Evolutionary conservation across 2,888 invertebrate genomes (phyloP).

Genomic region (Leucoma salicis): DNA sequence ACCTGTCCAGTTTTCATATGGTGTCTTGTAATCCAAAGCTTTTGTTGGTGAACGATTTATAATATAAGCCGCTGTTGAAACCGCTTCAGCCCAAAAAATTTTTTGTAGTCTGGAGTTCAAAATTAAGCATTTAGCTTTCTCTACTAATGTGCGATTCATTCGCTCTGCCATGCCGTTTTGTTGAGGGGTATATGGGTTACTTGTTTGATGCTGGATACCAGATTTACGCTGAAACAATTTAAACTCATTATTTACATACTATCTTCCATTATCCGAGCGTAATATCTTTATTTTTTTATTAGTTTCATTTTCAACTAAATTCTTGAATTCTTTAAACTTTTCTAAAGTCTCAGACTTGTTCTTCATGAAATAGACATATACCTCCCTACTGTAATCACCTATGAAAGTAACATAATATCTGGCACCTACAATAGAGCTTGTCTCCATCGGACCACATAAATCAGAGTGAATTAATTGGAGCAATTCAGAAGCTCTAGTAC

Average conservation of each 20-base stretch:
- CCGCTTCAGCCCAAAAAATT: background rate
- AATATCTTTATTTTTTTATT: background rate
- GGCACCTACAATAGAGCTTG: conserved; percentile 9
- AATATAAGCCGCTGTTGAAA: background rate
- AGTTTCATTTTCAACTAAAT: conserved; percentile 12
- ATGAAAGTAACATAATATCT: conserved; percentile 20
- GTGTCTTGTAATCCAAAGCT: conserved; percentile 6
- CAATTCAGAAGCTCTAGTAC: background rate
- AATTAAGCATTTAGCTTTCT: conserved; percentile 21
- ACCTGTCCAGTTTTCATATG: conserved; percentile 39
- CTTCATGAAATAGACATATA: conserved; percentile 9
- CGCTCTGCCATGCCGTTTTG: conserved; percentile 5
- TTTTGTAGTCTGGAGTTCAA: background rate
- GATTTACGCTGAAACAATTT: background rate
- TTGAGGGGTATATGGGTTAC: background rate
- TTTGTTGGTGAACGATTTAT: conserved; percentile 1
- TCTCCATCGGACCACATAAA: conserved; percentile 22
- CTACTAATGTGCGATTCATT: background rate
- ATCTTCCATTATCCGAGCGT: background rate
- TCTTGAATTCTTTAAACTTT: conserved; percentile 17
- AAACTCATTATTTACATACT: background rate
- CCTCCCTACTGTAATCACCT: conserved; percentile 13
- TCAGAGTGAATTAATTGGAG: conserved; percentile 18
- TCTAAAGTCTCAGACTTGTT: conserved; percentile 5
- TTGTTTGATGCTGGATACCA: background rate